These are phyloP conservation scores for Sceloporus undulatus DNA, from an alignment of 2,113 vertebrate species.

Conservation along the genomic window DNA sequence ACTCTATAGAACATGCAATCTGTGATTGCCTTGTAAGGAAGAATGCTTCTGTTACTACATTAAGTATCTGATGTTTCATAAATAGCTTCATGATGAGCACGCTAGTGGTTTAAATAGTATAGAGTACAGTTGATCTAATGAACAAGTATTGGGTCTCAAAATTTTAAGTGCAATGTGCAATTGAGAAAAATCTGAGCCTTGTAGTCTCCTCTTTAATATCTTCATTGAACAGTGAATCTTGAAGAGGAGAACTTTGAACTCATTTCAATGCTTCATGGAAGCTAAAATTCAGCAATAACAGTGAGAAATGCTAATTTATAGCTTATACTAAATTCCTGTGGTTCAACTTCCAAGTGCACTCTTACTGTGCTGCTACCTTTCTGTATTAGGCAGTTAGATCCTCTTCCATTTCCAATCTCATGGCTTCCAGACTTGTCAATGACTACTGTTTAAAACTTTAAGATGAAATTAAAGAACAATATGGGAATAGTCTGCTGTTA, in stretches of 20 bases:
- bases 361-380: slow-evolving; percentile 65
- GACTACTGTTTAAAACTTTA: slow-evolving; percentile 41
- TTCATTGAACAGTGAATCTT: slow-evolving; percentile 80
- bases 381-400: slow-evolving; percentile 66
- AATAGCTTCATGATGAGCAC: slow-evolving; percentile 78
- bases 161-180: slow-evolving; percentile 91
- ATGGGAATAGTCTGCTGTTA: not conserved
- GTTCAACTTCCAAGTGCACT: slow-evolving; percentile 65
- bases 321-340: slow-evolving; percentile 68
- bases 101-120: slow-evolving; percentile 71
- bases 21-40: slow-evolving; percentile 94
- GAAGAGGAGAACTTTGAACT: slow-evolving; percentile 76
- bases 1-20: slow-evolving; percentile 90
- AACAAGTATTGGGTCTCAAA: slow-evolving; percentile 80
- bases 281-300: slow-evolving; percentile 82
- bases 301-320: slow-evolving; percentile 59
- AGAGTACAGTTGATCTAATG: slow-evolving; percentile 76
- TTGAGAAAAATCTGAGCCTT: slow-evolving; percentile 85
- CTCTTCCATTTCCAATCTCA: slow-evolving; percentile 63
- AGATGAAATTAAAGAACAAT: slow-evolving; percentile 5
- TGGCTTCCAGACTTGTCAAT: slow-evolving; percentile 54
- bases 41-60: slow-evolving; percentile 86
- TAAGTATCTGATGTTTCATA: slow-evolving; percentile 79
- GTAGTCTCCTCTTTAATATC: slow-evolving; percentile 81
- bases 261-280: slow-evolving; percentile 84